These are phyloP conservation scores for Augochlora pura DNA, from an alignment of 1,140 invertebrate genomes.

Conservation along the genomic window DNA sequence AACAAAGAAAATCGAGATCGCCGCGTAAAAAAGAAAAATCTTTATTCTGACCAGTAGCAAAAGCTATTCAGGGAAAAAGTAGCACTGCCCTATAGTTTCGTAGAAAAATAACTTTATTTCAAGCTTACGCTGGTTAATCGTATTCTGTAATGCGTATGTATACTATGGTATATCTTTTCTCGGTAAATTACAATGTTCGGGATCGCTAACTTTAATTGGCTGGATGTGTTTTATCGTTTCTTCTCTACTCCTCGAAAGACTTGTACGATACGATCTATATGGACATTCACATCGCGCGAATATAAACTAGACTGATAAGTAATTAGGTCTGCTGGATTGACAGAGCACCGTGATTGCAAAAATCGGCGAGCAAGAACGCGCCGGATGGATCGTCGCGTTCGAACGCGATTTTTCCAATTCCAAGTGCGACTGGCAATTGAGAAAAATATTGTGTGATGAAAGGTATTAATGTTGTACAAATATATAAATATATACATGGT, in stretches of 20 bases:
- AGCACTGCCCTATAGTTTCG: conserved; percentile 64
- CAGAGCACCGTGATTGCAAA: conserved; percentile 56
- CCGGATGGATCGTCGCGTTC: not conserved
- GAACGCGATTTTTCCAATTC: conserved; percentile 52
- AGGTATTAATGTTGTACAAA: conserved; percentile 67
- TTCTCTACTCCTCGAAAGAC: conserved; percentile 55
- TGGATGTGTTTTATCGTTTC: conserved; percentile 27
- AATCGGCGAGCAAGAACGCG: conserved; percentile 31
- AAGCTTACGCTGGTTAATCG: conserved; percentile 49
- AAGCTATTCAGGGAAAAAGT: conserved; percentile 58
- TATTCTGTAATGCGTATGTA: no score
- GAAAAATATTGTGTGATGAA: conserved; percentile 62
- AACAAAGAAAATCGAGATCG: not conserved
- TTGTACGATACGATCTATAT: conserved; percentile 52
- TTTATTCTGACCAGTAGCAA: conserved; percentile 39
- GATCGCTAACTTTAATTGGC: conserved; percentile 58
- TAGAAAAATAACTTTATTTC: conserved; percentile 71
- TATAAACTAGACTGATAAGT: conserved; percentile 56
- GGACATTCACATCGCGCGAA: conserved; percentile 50
- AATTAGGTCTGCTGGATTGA: conserved; percentile 52
- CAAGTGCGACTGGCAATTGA: conserved; percentile 56
- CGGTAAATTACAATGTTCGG: conserved; percentile 65
- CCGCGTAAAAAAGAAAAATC: conserved; percentile 36
- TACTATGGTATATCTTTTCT: conserved; percentile 30
- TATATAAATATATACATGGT: conserved; percentile 69